These are phyloP conservation scores for Thereva nobilitata DNA, from an alignment of 2,888 invertebrate genomes.

Conservation along the genomic window DNA sequence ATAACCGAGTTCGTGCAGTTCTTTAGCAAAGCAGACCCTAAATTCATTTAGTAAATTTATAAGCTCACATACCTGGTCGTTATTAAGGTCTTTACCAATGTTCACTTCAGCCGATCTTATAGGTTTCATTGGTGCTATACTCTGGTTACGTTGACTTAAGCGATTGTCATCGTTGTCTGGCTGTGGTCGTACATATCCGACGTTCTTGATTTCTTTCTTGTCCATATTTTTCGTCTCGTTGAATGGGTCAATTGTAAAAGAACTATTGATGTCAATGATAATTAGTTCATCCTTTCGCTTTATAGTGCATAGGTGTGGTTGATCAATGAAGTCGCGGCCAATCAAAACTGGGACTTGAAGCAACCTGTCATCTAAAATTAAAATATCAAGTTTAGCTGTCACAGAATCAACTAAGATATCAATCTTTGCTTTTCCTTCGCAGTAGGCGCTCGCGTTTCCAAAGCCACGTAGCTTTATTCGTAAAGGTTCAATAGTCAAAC, in stretches of 20 bases:
- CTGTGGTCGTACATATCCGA: too few species aligned
- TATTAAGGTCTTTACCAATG: neutral
- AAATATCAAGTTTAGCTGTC: neutral
- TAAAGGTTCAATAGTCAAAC: neutral
- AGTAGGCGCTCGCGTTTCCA: neutral
- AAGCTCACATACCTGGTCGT: neutral
- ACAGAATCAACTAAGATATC: neutral
- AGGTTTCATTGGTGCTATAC: too few species aligned
- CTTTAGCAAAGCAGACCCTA: conserved; percentile 1
- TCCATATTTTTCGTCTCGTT: too few species aligned
- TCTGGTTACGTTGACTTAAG: too few species aligned
- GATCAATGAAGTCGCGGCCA: neutral
- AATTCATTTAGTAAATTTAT: neutral
- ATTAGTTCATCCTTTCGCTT: neutral
- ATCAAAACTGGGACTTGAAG: neutral
- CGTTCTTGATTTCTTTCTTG: too few species aligned
- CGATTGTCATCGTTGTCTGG: too few species aligned
- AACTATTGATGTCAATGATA: neutral
- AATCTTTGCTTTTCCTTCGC: neutral
- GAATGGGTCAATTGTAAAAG: too few species aligned
- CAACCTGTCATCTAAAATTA: too few species aligned
- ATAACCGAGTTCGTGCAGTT: conserved; percentile 3
- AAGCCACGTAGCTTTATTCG: neutral
- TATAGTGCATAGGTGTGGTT: neutral
- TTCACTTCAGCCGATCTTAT: neutral